Evolutionary conservation across 2,888 invertebrate species (phyloP).

Genomic region (Cremastobaeus sp.): DNA sequence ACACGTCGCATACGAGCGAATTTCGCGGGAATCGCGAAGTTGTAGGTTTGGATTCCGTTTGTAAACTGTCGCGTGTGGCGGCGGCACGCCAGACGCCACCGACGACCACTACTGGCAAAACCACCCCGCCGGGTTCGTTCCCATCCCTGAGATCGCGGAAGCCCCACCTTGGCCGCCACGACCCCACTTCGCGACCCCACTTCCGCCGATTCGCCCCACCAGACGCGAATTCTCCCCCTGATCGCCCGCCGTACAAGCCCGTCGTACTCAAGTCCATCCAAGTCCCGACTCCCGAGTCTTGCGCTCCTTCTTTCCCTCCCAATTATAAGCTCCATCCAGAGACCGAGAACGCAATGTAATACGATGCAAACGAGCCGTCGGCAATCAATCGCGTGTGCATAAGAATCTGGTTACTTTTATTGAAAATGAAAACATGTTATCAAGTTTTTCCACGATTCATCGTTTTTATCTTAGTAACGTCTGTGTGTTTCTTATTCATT

Average conservation of each 20-base stretch:
- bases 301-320: slow-evolving; percentile 23
- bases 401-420: slow-evolving; percentile 32
- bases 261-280: too few relatives aligned
- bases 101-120: too few relatives aligned
- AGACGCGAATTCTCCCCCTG: slow-evolving; percentile 15
- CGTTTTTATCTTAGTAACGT: too few relatives aligned
- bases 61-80: slow-evolving; percentile 78
- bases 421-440: slow-evolving; percentile 20
- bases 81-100: slow-evolving; percentile 73
- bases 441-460: neutral
- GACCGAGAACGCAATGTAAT: slow-evolving; percentile 65
- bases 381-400: slow-evolving; percentile 43
- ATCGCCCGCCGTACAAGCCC: too few relatives aligned
- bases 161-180: slow-evolving; percentile 23
- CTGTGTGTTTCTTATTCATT: too few relatives aligned
- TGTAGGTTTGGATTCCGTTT: slow-evolving; percentile 72
- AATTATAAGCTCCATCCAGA: slow-evolving; percentile 65
- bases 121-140: slow-evolving; percentile 59
- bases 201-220: slow-evolving; percentile 31
- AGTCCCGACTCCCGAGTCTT: slow-evolving; percentile 65
- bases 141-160: slow-evolving; percentile 42
- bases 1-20: slow-evolving; percentile 22
- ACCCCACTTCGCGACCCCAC: slow-evolving; percentile 53
- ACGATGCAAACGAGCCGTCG: slow-evolving; percentile 62
- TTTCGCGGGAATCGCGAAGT: slow-evolving; percentile 63